Conservation (phyloP, 1,140 invertebrate genomes). For the Ridgeia piscesae region DNA sequence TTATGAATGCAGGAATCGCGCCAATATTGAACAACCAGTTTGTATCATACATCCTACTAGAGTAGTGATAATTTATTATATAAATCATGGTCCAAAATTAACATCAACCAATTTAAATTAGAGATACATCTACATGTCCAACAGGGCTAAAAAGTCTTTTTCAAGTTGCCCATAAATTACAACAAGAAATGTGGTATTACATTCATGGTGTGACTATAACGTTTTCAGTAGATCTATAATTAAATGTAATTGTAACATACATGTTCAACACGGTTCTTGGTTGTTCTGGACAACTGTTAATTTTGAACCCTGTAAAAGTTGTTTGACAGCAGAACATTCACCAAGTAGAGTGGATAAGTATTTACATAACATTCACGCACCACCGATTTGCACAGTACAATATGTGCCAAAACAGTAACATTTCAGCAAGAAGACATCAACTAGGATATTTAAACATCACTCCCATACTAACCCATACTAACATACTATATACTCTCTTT, state of each 20-base stretch:
- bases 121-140: background rate
- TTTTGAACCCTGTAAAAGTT: background rate
- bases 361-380: background rate
- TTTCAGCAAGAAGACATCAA: background rate
- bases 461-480: background rate
- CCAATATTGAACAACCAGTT: background rate
- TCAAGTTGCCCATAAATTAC: background rate
- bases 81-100: conserved; percentile 1
- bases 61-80: background rate
- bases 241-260: background rate
- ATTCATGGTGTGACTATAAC: too few relatives aligned
- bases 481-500: background rate
- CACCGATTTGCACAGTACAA: background rate
- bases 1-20: background rate
- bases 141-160: background rate
- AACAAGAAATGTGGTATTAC: too few relatives aligned
- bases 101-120: too few relatives aligned
- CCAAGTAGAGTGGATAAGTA: background rate
- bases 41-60: background rate
- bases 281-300: background rate
- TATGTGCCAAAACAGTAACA: background rate
- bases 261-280: too few relatives aligned
- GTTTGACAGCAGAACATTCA: background rate
- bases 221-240: background rate
- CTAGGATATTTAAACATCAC: background rate